Evolutionary conservation across 2,888 invertebrate species (phyloP).

Genomic region (Ornithoptera alexandrae): DNA sequence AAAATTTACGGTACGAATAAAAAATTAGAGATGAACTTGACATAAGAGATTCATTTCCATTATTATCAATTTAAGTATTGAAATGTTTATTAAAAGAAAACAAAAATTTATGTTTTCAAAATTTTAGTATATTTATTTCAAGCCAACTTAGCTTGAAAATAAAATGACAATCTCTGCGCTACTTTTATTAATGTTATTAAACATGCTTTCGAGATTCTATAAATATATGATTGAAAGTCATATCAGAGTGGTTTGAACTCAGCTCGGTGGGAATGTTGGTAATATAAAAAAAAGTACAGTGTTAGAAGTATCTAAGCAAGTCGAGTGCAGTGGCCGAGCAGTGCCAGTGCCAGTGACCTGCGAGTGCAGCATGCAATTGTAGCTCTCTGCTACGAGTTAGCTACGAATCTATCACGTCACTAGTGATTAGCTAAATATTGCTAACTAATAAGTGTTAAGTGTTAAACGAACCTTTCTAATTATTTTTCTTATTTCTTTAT

Average conservation of each 20-base stretch:
- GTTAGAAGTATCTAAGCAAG: conserved; percentile 77
- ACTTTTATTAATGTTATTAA: conserved; percentile 3
- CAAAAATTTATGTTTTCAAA: too few species aligned
- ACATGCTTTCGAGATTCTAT: conserved; percentile 8
- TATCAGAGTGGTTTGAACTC: conserved; percentile 46
- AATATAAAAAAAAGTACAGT: conserved; percentile 72
- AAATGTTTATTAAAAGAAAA: too few species aligned
- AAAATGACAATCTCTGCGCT: neutral
- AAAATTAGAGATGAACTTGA: too few species aligned
- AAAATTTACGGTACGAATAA: too few species aligned
- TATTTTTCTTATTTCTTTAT: neutral
- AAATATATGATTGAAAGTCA: conserved; percentile 20
- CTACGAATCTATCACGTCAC: conserved; percentile 49
- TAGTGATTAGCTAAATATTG: conserved; percentile 9
- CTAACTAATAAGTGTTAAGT: neutral
- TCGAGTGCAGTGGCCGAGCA: conserved; percentile 72
- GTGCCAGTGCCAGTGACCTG: conserved; percentile 77
- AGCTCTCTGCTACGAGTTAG: conserved; percentile 54
- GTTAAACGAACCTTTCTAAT: neutral
- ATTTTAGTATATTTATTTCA: too few species aligned
- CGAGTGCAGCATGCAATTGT: conserved; percentile 50
- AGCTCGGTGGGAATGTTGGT: conserved; percentile 66
- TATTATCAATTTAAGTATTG: too few species aligned
- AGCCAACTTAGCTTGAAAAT: too few species aligned
- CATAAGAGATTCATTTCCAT: too few species aligned